A percentile compares a stretch with the other conserved stretches of the same genome.
Evolutionary conservation across 2,113 vertebrate genomes (phyloP).

Genomic region (Chlamydotis undulata): DNA sequence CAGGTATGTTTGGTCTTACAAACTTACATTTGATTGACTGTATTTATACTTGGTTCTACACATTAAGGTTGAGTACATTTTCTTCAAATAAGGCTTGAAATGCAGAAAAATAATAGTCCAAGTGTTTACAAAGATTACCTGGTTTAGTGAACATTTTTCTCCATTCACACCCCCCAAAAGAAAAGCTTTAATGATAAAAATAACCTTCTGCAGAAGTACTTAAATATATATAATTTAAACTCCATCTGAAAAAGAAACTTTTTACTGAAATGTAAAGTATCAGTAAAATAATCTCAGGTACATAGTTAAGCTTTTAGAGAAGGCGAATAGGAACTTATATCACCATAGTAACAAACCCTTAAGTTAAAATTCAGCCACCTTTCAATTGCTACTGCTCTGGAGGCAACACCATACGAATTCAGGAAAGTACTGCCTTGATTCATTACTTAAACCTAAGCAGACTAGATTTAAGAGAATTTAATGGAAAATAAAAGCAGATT

Average conservation of each 20-base stretch:
- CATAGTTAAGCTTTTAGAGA: neutral
- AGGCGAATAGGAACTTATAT: neutral
- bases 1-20: neutral
- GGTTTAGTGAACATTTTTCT: neutral
- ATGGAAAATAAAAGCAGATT: neutral
- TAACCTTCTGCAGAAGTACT: neutral
- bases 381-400: neutral
- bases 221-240: neutral
- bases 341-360: neutral
- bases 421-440: neutral
- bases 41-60: neutral
- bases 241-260: neutral
- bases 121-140: neutral
- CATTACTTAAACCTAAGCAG: neutral
- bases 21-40: neutral
- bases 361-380: neutral
- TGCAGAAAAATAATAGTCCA: neutral
- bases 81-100: neutral
- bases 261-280: neutral
- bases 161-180: neutral
- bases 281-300: neutral
- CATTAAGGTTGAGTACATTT: neutral
- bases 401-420: neutral
- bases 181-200: neutral
- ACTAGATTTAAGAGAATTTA: neutral